Evolutionary conservation across 2,888 invertebrate genomes (phyloP), one percentile per base, ranked within the genome.

Genomic region (Drosophila putrida): DNA sequence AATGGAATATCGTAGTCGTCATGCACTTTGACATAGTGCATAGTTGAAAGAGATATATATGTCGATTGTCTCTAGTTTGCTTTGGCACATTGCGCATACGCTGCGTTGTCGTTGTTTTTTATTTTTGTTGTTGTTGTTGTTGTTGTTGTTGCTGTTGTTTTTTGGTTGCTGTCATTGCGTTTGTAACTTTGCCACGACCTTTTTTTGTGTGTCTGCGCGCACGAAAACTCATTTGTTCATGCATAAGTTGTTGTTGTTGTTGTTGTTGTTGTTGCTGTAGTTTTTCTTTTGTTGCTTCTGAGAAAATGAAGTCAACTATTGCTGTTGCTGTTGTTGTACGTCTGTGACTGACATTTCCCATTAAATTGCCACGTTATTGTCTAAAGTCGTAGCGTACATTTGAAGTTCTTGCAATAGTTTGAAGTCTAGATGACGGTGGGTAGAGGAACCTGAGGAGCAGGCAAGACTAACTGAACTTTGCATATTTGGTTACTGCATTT

Each of bases 341-440:
- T 36, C 62, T 69, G 67, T 82, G 90, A 86, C 90, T 86, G 85
- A 90, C 85, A 90, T 86, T 86, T 86, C 89, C 85, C 90, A 86
- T 90, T 86, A 90, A 89, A 81, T 80, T 75, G 88, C 90, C 87
- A 82, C 71, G 89, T 88, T 89, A 83, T 86, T 84, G 84, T 88
- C 89, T 82, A 61, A 57, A 64, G 31, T 39, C 49, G 61, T 59
- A 31, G 73, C 38, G 36, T 38, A 28, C 46, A 39, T 61, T 43
- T 55, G 61, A 68, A 54, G 72, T 85, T 82, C 82, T 79, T 76
- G 72, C 64, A 63, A 67, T 47, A 51, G 49, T 41, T 33, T 6
- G 8, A 27, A 6, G 8, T n/a, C 5, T 6, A 10, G 15, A 4
- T 15, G 15, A 15, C 9, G 20, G 5, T 4, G 10, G 36, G 36